Base-by-base conservation (phyloP, 2,888 invertebrate genomes). In the Andrena dorsata region DNA sequence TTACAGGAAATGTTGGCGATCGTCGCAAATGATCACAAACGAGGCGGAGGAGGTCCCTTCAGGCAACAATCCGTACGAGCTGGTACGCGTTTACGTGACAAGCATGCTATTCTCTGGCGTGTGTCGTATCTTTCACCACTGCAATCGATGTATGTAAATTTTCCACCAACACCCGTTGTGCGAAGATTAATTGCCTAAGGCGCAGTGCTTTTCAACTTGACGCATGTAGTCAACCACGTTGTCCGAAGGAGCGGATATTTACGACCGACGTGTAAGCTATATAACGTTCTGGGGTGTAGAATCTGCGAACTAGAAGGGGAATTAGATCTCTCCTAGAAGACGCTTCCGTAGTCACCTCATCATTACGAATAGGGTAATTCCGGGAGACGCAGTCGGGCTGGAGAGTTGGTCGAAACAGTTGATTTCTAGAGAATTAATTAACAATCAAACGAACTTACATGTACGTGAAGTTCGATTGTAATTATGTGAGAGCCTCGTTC, bases 101-200 rank as follows among this genome's bases (percentile, higher is more conserved):
- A 63, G 23, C 68, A 30, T 66, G 66, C 53, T 8, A 47, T 63
- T 32, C 47, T 16, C 41, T 8, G n/a, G 65, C 49, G 35, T 65
- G 69, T 47, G 69, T 73, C 10, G 51, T 69, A 60, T 73, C 78
- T 69, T 63, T 47, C 26, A 10, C 51, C 32, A 8, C 26, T 23
- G 53, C 69, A 53, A 81, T 69, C 81, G 68, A 78, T 65, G 73
- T 60, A 78, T 69, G 73, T 64, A 78, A 74, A 74, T 69, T 56
- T 71, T 56, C 66, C 32, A 26, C 69, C 10, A 60, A 32, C 26
- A 13, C 7, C n/a, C 51, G 16, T 6, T 41, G 26, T 26, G 71
- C 74, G 63, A 75, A 69, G 82, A 84, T 84, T 84, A 85, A 82
- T 85, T 76, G 85, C 64, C 70, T 26, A 20, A 72, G 78, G 72